Base-by-base conservation (phyloP, 1,140 invertebrate genomes). In the Holotrichia oblita region DNA sequence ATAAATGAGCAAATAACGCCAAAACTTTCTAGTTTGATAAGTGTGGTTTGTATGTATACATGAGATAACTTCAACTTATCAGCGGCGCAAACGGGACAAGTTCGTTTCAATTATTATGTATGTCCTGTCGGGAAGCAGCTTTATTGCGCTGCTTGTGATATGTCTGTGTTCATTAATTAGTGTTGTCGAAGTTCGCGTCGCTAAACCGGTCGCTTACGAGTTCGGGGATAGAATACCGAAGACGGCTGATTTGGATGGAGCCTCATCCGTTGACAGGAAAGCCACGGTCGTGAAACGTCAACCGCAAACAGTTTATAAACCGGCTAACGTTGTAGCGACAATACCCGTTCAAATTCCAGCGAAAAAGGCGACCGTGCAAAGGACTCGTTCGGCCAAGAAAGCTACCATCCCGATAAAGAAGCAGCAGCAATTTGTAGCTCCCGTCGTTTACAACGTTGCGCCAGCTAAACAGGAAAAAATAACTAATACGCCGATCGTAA, bases 141-240 rank as follows among this genome's bases (percentile, higher is more conserved):
- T 69, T 24, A 27, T 20, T n/a, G n/a, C n/a, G 61, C 61, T 69
- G 61, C 61, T 69, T 2, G 61, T 27, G 61, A 27, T 69, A 69
- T 69, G 8, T 27, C 24, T 69, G 22, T 69, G 22, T 27, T 69
- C 27, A 34, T 22, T 34, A 34, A 2, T 69, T 27, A 69, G 61
- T 69, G 61, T 69, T 6, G 22, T 34, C 12, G 61, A 69, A 69
- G 10, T 24, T 69, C 73, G 34, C 40, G 34, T 74, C 9, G 40
- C 73, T 4, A 44, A 17, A 41, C 73, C 73, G 40, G 34, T 42
- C 27, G 14, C 73, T 22, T 74, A 74, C 34, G 14, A 12, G 14
- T 74, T 74, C 22, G 73, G 73, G 1, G 73, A 74, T 44, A 34
- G 73, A 74, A 7, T 74, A 74, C 41, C 41, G 8, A 69, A 69